phyloP scores from a whole-genome alignment of 2,888 invertebrate species.

The Leptinotarsa juncta region DNA sequence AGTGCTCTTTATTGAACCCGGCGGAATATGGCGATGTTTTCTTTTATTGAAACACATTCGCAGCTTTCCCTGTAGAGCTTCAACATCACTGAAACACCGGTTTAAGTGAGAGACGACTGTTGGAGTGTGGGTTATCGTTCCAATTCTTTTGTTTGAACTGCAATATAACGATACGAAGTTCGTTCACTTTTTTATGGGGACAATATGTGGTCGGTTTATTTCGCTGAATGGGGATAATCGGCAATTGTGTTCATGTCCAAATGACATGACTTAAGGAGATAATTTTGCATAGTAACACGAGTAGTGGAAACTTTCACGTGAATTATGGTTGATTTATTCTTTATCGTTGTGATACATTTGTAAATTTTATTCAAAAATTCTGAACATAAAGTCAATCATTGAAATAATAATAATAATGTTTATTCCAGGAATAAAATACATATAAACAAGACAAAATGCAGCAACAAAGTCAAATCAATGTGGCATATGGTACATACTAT shows the following conservation, averaged over 20 bases:
- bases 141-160: slow-evolving; percentile 10
- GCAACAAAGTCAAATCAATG: too few relatives aligned
- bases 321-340: too few relatives aligned
- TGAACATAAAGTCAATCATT: not conserved
- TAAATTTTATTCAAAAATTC: not conserved
- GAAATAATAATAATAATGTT: too few relatives aligned
- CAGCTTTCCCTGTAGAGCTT: slow-evolving; percentile 10
- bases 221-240: not conserved
- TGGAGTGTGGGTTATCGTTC: slow-evolving; percentile 9
- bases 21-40: slow-evolving; percentile 16
- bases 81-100: not conserved
- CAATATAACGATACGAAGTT: not conserved
- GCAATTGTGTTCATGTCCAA: not conserved
- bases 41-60: slow-evolving; percentile 15
- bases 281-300: not conserved
- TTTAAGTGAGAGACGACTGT: slow-evolving; percentile 10
- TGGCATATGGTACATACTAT: too few relatives aligned
- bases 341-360: too few relatives aligned
- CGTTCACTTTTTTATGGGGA: not conserved
- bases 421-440: too few relatives aligned
- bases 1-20: slow-evolving; percentile 28
- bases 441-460: too few relatives aligned
- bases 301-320: too few relatives aligned
- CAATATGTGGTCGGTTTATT: not conserved
- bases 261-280: not conserved